Base-by-base conservation (phyloP, 2,888 invertebrate species). In the Mechanitis messenoides region DNA sequence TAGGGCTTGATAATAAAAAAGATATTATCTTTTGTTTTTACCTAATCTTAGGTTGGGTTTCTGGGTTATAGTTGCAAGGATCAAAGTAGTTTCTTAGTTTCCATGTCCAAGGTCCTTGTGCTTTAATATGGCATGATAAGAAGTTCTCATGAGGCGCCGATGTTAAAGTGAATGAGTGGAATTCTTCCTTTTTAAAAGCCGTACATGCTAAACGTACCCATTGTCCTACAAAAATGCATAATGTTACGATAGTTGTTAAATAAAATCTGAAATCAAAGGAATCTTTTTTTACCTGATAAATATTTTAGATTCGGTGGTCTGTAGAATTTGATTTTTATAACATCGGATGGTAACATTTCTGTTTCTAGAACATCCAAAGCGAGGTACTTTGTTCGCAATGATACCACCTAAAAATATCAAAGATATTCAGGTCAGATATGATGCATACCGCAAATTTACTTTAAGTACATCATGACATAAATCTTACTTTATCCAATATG, bases 71-170 rank as follows among this genome's bases (percentile, higher is more conserved):
- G 78, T 97, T 97, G 81, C 96, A 96, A 0, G 97, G 97, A 83
- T 97, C 97, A 75, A 97, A 97, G 76, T 96, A 97, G 80, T 98
- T 97, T 55, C 98, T 92, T 33, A 98, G 87, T 74, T 98, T 98
- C 98, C 98, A 98, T 0, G 98, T 98, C 98, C 98, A 98, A 0
- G 98, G 98, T 0, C 98, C 94, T 77, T 93, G 93, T 0, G 93
- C 93, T 70, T 98, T 98, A 69, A 98, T 98, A 79, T 98, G 98
- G 74, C 98, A 96, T 3, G 97, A 97, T 11, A 98, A 91, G 81
- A 94, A 97, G 83, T 97, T 97, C 83, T 98, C 97, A 76, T 98
- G 98, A 0, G 98, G 98, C 0, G 98, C 97, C 11, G 98, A 98
- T 0, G 98, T 98, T 58, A 98, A 83, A 0, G 98, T 98, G 81